phyloP scores from a whole-genome alignment of 2,113 vertebrate genomes.

The Egretta garzetta region DNA sequence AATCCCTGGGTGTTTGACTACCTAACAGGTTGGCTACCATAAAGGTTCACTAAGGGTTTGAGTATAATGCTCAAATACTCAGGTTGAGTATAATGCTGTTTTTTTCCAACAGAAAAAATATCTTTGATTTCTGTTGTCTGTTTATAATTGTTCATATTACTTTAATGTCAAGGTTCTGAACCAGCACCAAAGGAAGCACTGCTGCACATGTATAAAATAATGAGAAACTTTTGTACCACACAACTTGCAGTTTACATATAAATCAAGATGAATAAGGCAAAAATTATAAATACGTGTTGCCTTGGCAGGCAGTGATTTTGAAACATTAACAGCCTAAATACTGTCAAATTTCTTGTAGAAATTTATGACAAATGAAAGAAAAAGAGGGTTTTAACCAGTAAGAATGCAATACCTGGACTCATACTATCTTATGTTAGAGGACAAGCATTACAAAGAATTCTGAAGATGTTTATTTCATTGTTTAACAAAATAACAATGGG shows the following conservation, averaged over 20 bases:
- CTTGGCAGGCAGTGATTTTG: neutral
- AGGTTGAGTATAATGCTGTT: neutral
- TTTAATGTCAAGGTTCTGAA: neutral
- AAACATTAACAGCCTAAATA: neutral
- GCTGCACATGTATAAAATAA: neutral
- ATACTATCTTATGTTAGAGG: neutral
- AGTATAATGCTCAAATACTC: no score
- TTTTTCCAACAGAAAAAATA: neutral
- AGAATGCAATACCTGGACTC: rapidly evolving
- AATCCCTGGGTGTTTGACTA: neutral
- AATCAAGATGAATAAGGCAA: neutral
- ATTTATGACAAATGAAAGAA: neutral
- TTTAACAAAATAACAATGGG: neutral
- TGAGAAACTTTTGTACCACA: neutral
- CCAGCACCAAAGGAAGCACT: neutral
- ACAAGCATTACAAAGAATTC: neutral
- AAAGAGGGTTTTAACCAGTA: neutral
- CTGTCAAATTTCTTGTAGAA: neutral
- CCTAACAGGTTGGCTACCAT: neutral
- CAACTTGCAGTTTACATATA: neutral
- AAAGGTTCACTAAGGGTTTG: neutral
- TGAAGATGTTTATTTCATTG: neutral
- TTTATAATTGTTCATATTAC: neutral
- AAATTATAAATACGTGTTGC: rapidly evolving
- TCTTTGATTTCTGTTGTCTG: neutral